Percentiles rank a stretch among this genome's conserved stretches.
phyloP scores from a whole-genome alignment of 1,140 invertebrate genomes.

The Trichogramma pretiosum region DNA sequence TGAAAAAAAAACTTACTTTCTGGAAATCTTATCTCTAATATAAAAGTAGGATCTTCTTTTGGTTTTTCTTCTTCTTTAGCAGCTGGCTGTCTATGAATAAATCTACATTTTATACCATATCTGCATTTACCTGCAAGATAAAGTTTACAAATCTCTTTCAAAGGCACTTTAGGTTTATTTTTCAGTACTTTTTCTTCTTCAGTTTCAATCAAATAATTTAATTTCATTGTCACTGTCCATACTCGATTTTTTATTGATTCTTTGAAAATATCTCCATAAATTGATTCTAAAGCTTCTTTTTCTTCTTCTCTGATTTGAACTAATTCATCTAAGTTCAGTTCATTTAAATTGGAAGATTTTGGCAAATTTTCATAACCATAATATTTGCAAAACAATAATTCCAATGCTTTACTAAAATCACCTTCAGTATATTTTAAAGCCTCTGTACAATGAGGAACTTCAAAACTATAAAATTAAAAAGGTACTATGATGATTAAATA shows the following conservation, averaged over 20 bases:
- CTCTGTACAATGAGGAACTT: slow-evolving; percentile 62
- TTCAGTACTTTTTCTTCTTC: slow-evolving; percentile 48
- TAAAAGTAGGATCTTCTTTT: slow-evolving; percentile 42
- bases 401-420: slow-evolving; percentile 57
- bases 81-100: slow-evolving; percentile 53
- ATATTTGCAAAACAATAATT: slow-evolving; percentile 62
- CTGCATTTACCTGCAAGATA: slow-evolving; percentile 59
- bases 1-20: slow-evolving; percentile 38
- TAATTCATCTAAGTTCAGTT: slow-evolving; percentile 46
- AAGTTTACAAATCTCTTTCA: slow-evolving; percentile 58
- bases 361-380: slow-evolving; percentile 45
- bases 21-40: slow-evolving; percentile 65
- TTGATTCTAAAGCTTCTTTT: slow-evolving; percentile 62
- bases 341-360: slow-evolving; percentile 22
- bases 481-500: slow-evolving; percentile 10
- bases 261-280: slow-evolving; percentile 59
- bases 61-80: slow-evolving; percentile 36
- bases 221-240: slow-evolving; percentile 57
- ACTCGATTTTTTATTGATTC: slow-evolving; percentile 56
- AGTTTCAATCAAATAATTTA: slow-evolving; percentile 57
- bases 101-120: slow-evolving; percentile 62
- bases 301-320: slow-evolving; percentile 58
- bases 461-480: slow-evolving; percentile 59
- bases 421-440: slow-evolving; percentile 55
- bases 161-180: slow-evolving; percentile 44